phyloP scores from a whole-genome alignment of 2,888 invertebrate species.

The Nasonovia ribisnigri region DNA sequence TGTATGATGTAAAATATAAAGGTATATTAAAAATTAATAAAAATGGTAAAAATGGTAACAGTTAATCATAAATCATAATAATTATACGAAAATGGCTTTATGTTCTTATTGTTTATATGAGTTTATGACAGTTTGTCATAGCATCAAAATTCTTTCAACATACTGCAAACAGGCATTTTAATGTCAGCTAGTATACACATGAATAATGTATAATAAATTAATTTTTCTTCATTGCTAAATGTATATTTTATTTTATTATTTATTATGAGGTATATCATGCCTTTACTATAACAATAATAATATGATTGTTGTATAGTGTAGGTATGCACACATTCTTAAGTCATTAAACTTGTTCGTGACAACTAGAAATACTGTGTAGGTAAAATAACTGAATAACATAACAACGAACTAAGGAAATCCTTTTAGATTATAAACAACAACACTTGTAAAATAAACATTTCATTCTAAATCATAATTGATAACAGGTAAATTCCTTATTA shows the following conservation, averaged over 20 bases:
- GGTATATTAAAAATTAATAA: no score
- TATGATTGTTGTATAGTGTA: neutral
- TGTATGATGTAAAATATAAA: no score
- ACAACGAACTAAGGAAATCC: slow-evolving; percentile 34
- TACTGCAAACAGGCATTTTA: neutral
- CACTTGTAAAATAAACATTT: neutral
- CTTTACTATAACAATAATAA: neutral
- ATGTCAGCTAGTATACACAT: neutral
- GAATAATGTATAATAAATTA: neutral
- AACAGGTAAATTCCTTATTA: neutral
- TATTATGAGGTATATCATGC: neutral
- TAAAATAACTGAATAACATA: slow-evolving; percentile 19
- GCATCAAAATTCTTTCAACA: neutral
- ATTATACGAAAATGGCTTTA: neutral
- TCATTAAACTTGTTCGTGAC: slow-evolving; percentile 54
- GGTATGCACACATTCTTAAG: neutral
- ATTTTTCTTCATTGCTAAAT: neutral
- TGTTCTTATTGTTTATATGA: neutral
- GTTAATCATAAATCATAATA: neutral
- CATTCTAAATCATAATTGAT: neutral
- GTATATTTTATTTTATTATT: neutral
- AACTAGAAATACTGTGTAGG: neutral
- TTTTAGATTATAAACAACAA: slow-evolving; percentile 28
- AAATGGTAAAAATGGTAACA: neutral
- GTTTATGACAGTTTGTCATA: neutral